These are phyloP conservation scores for Scartelaos histophorus DNA, from an alignment of 2,113 vertebrate species.

Conservation along the genomic window DNA sequence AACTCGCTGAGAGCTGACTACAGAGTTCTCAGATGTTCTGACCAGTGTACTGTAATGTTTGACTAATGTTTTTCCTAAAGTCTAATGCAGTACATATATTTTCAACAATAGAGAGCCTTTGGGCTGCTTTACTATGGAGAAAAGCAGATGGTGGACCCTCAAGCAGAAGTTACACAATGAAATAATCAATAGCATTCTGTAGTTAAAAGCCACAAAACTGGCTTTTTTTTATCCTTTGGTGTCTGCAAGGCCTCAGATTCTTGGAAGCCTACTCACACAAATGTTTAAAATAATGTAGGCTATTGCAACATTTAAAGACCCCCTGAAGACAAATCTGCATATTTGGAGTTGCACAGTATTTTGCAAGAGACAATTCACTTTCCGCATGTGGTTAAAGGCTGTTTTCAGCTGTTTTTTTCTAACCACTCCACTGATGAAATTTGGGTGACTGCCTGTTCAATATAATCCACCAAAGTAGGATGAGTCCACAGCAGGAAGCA, in stretches of 20 bases:
- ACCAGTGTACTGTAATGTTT: neutral
- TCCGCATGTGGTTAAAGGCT: slow-evolving; percentile 34
- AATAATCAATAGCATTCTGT: too few species aligned
- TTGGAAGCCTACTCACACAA: neutral
- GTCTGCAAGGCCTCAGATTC: neutral
- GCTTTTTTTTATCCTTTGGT: neutral
- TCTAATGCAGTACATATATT: too few species aligned
- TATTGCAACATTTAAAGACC: neutral
- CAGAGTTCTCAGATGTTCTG: neutral
- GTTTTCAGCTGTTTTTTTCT: too few species aligned
- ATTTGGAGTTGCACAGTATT: neutral
- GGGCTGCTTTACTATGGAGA: too few species aligned
- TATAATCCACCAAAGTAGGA: slow-evolving; percentile 3
- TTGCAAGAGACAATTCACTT: neutral
- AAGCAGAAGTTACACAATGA: too few species aligned
- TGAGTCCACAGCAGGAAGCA: slow-evolving; percentile 19
- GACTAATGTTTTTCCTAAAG: neutral
- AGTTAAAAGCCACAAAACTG: too few species aligned
- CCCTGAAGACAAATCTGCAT: neutral
- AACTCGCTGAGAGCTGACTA: neutral
- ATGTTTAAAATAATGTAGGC: neutral
- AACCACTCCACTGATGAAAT: slow-evolving; percentile 24
- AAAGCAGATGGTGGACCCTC: too few species aligned
- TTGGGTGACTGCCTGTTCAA: slow-evolving; percentile 22
- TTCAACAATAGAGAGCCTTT: too few species aligned